Evolutionary conservation across 2,113 vertebrate species (phyloP), one percentile per base, ranked within the genome.

Genomic region (Oncorhynchus keta): DNA sequence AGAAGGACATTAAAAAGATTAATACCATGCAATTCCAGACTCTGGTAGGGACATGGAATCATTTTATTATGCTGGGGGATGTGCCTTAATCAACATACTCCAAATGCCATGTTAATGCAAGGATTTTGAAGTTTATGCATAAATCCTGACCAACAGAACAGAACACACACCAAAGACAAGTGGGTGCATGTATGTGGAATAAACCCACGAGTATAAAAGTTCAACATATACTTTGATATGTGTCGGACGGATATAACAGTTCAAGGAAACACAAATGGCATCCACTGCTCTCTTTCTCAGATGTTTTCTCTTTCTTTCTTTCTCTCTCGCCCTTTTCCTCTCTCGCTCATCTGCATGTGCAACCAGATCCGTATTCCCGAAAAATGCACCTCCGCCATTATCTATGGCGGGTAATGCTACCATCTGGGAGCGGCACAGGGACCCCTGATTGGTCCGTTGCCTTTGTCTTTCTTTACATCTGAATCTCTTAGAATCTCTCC

Each of bases 231-330:
- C 6, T 1, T 35, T 35, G 6, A 35, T 35, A 35, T 35, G 32
- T 7, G 32, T 35, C 32, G 6, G 32, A 35, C 39, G 12, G 69
- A 68, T n/a, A 16, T 48, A 45, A 69, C 66, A 30, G 70, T 89
- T 90, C 79, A 85, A 81, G 84, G 80, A 79, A 91, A 89, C 81
- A 84, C 80, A 84, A 90, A 86, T 85, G 83, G 88, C 89, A 91
- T 92, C 89, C 89, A 89, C 89, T 83, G 81, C 80, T 86, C 83
- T 65, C 61, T 12, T 16, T 51, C 14, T 39, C 39, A 2, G 9
- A 9, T 9, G 0, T 9, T 2, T 9, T 9, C 7, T 39, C 8
- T 39, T 8, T 39, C 39, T 39, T 39, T 51, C 49, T 39, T 39
- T 51, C 49, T 51, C 39, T 9, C 39, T 11, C 9, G 11, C 8